Evolutionary conservation across 2,888 invertebrate species (phyloP).

Genomic region (Nemurella pictetii): DNA sequence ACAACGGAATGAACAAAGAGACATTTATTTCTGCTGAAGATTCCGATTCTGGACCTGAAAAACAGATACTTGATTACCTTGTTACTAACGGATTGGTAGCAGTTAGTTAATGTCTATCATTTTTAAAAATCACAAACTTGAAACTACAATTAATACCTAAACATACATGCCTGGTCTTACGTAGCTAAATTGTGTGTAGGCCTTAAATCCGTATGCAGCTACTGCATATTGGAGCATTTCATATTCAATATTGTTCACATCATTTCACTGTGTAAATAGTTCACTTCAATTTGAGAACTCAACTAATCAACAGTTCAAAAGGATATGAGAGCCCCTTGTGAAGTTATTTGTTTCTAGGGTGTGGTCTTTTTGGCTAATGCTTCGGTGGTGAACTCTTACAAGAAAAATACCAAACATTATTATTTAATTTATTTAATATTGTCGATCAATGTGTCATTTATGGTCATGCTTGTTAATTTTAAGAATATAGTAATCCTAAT

Average conservation of each 20-base stretch:
- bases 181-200: not conserved
- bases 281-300: not conserved
- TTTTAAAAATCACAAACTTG: not conserved
- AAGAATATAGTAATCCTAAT: not conserved
- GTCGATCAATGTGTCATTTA: not conserved
- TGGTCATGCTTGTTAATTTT: not conserved
- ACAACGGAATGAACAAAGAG: slow-evolving; percentile 49
- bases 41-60: slow-evolving; percentile 59
- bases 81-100: slow-evolving; percentile 61
- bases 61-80: slow-evolving; percentile 60
- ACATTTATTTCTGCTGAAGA: slow-evolving; percentile 43
- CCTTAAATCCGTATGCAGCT: not conserved
- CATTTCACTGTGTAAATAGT: not conserved
- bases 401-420: not conserved
- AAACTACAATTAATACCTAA: not conserved
- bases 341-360: not conserved
- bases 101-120: slow-evolving; percentile 46
- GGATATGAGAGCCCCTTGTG: not conserved
- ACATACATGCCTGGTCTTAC: not conserved
- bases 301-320: not conserved
- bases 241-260: not conserved
- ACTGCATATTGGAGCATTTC: not conserved
- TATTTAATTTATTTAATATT: not conserved
- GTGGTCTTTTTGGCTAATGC: not conserved
- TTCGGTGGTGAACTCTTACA: not conserved